phyloP scores from a whole-genome alignment of 1,140 invertebrate genomes.

The Bicyclus anynana region DNA sequence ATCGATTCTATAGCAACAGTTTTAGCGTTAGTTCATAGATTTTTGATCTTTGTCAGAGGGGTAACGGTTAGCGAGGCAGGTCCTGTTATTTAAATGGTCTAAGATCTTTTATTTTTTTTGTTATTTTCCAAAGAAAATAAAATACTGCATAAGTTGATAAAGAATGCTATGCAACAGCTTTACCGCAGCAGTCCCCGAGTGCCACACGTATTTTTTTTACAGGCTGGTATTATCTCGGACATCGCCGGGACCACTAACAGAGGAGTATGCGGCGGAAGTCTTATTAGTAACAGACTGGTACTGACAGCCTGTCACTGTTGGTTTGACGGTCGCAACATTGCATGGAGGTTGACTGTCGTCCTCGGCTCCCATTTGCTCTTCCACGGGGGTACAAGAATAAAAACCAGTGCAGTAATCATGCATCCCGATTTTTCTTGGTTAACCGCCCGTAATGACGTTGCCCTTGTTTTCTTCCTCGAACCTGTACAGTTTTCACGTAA shows the following conservation, averaged over 20 bases:
- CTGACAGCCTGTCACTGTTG: conserved; percentile 51
- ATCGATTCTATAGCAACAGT: no score
- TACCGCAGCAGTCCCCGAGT: no score
- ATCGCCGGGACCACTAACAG: conserved; percentile 22
- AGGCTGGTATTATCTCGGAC: conserved; percentile 40
- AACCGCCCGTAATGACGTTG: conserved; percentile 41
- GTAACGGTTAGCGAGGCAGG: no score
- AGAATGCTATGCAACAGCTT: no score
- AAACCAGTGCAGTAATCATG: conserved; percentile 27
- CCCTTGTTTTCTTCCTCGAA: conserved; percentile 42
- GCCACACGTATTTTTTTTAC: no score
- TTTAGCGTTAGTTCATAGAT: no score
- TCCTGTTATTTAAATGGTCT: no score
- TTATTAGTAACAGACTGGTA: conserved; percentile 27
- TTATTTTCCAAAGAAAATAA: no score
- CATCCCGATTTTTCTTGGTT: conserved; percentile 28
- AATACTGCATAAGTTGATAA: no score
- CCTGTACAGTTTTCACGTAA: conserved; percentile 43
- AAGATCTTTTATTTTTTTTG: no score
- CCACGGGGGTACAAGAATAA: conserved; percentile 34
- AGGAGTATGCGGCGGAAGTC: conserved; percentile 38
- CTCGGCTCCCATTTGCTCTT: conserved; percentile 40
- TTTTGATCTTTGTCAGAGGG: no score
- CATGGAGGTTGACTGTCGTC: conserved; percentile 34
- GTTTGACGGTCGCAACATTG: conserved; percentile 36